A percentile compares a stretch with the other conserved stretches of the same genome.
Conservation (phyloP, 2,113 vertebrate genomes). For the Cranoglanis bouderius region DNA sequence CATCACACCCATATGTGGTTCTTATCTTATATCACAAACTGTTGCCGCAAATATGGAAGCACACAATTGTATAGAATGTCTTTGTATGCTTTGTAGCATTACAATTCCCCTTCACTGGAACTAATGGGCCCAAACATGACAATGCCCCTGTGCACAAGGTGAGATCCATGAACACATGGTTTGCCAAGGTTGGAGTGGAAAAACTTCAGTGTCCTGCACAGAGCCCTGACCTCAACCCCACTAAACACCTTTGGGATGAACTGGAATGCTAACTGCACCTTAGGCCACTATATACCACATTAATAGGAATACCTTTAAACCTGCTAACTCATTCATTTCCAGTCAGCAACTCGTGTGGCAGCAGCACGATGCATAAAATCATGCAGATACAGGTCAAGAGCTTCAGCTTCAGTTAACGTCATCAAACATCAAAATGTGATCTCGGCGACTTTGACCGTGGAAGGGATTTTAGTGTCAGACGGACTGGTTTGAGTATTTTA, state of each 20-base stretch:
- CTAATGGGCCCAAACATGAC: not conserved
- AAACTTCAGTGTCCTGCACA: not conserved
- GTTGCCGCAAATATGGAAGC: not conserved
- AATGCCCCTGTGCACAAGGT: not conserved
- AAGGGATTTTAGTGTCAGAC: not conserved
- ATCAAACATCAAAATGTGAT: not conserved
- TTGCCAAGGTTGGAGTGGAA: not conserved
- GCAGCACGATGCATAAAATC: not conserved
- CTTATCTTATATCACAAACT: not conserved
- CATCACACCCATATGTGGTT: not conserved
- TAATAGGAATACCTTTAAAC: not conserved
- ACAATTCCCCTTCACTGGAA: not conserved
- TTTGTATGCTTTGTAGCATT: not conserved
- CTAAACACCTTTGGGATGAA: not conserved
- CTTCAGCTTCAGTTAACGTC: not conserved
- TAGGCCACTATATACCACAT: not conserved
- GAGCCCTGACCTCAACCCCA: not conserved
- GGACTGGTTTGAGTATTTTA: not conserved
- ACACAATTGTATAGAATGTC: not conserved
- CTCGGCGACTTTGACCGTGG: not conserved
- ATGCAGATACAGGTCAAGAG: not conserved
- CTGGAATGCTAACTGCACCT: too few relatives aligned
- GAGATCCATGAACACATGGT: not conserved
- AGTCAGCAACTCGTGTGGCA: not conserved
- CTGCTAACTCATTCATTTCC: not conserved